Conservation (phyloP, 2,113 vertebrate species). For the Bubo bubo region DNA sequence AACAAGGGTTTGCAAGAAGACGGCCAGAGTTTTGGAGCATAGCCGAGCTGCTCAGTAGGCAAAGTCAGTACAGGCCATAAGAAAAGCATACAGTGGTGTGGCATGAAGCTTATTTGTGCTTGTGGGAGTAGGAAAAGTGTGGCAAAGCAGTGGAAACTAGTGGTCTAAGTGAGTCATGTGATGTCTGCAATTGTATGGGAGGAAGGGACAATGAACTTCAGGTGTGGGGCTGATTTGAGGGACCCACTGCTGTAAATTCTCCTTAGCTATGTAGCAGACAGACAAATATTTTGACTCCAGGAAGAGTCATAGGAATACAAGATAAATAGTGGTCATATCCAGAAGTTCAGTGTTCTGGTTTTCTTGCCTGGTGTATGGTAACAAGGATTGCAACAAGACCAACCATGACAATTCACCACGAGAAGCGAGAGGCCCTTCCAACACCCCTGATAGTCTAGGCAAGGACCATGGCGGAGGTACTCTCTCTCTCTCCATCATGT, state of each 20-base stretch:
- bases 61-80: neutral
- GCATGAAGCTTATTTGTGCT: neutral
- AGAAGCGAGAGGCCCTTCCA: neutral
- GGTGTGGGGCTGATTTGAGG: neutral
- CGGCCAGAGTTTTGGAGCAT: accelerated
- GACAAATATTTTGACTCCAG: neutral
- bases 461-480: neutral
- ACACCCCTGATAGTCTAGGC: neutral
- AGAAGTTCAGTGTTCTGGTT: neutral
- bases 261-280: too few relatives aligned
- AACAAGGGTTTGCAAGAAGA: neutral
- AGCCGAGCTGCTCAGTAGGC: neutral
- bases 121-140: accelerated
- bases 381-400: neutral
- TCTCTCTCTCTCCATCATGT: neutral
- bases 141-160: neutral
- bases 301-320: neutral
- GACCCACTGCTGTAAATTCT: neutral
- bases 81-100: neutral
- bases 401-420: neutral
- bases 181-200: neutral
- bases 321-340: accelerated
- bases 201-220: neutral
- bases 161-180: neutral
- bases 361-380: accelerated